Evolutionary conservation across 2,888 invertebrate genomes (phyloP).

Genomic region (Anagyrus pseudococci): DNA sequence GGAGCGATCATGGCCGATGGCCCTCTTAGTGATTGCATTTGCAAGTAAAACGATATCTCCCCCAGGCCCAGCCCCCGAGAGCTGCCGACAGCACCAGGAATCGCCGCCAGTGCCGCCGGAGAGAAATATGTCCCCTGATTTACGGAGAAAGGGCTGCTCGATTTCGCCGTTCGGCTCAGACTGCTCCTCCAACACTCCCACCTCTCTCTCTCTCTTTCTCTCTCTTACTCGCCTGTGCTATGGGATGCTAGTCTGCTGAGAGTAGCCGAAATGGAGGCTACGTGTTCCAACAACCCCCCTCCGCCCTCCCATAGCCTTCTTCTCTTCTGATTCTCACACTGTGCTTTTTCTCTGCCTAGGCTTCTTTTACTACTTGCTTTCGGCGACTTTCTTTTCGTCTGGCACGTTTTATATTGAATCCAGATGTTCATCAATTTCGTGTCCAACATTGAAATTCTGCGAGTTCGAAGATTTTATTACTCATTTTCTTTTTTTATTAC

Average conservation of each 20-base stretch:
- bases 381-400: not conserved
- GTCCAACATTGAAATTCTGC: not conserved
- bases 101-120: constrained; percentile 28
- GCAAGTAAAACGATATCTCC: constrained; percentile 56
- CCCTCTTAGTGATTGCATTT: constrained; percentile 58
- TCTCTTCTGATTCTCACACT: no score
- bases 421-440: constrained; percentile 27
- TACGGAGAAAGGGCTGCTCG: constrained; percentile 13
- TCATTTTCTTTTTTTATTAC: no score
- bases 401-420: constrained; percentile 29
- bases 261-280: no score
- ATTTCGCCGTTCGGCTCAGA: constrained; percentile 1
- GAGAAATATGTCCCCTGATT: constrained; percentile 44
- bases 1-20: constrained; percentile 44
- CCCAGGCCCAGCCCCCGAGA: constrained; percentile 32
- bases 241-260: constrained; percentile 3
- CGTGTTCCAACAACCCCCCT: constrained; percentile 13
- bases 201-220: no score
- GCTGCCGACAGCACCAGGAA: constrained; percentile 31
- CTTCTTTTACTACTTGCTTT: not conserved
- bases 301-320: constrained; percentile 3
- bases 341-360: no score
- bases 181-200: no score
- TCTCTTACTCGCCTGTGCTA: not conserved
- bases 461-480: no score